A percentile compares a stretch with the other conserved stretches of the same genome.
These are phyloP conservation scores for Halcyon badia DNA, from an alignment of 2,797 vertebrate species.

Conservation along the genomic window DNA sequence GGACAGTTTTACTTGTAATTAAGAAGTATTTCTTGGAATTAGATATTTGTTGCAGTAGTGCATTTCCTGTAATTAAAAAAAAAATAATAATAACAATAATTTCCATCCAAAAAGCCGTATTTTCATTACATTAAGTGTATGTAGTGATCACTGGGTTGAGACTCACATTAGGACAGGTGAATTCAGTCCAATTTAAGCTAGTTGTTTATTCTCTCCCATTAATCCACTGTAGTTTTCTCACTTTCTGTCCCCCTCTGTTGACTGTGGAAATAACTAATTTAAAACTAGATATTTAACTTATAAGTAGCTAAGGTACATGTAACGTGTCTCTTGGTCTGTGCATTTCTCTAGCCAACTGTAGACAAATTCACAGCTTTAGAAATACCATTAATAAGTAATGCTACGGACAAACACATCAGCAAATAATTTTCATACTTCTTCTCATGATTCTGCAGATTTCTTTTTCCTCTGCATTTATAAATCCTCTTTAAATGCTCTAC, in stretches of 20 bases:
- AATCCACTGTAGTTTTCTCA: not conserved
- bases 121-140: not conserved
- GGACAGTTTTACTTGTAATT: not conserved
- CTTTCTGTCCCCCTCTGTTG: not conserved
- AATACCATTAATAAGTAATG: not conserved
- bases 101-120: not conserved
- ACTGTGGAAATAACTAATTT: not conserved
- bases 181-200: not conserved
- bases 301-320: not conserved
- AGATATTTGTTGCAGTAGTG: not conserved
- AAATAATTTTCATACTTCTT: not conserved
- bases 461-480: not conserved
- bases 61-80: not conserved
- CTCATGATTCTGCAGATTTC: not conserved
- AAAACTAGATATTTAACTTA: not conserved
- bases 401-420: not conserved
- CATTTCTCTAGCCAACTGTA: not conserved
- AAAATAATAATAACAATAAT: not conserved
- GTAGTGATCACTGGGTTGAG: not conserved
- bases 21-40: not conserved
- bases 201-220: not conserved
- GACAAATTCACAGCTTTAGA: not conserved
- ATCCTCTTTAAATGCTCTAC: not conserved
- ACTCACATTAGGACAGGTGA: not conserved
- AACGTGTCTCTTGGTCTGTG: not conserved